Base-by-base conservation (phyloP, 2,113 vertebrate species). In the Callipepla squamata region DNA sequence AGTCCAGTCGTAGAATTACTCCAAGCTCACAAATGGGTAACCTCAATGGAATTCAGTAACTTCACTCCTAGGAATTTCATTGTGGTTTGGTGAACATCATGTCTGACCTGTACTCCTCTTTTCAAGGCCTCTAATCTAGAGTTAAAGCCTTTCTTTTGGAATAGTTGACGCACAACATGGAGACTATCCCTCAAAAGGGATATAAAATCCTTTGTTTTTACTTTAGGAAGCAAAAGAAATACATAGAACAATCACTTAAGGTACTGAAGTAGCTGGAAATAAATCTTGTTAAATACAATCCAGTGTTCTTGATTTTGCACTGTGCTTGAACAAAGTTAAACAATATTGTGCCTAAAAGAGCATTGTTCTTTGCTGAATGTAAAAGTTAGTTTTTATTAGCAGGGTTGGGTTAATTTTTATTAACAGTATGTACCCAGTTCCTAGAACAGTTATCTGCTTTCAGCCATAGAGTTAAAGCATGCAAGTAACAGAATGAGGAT, bases 301-400 rank as follows among this genome's bases (percentile, higher is more conserved):
- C 59, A 83, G 80, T 85, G 67, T 93, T 94, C 78, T 76, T 85
- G 74, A 68, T 91, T 91, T 82, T 85, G 50, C 32, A 76, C 68
- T 51, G 66, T 67, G 74, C 65, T 58, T 74, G 57, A 65, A 53
- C 61, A 51, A 76, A 69, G 80, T 77, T 45, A 85, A 85, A 79
- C 45, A 83, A 18, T 80, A 85, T 73, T 74, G 55, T 66, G 36
- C 62, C 55, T 85, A 55, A 82, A 88, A 50, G 18, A 82, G 40
- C 36, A 70, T 90, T 92, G 68, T 74, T 88, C 85, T 59, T 30
- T 88, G 53, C 68, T 80, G 85, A 68, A 70, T 74, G 55, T 70
- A 74, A 85, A 92, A 91, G 45, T 50, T 77, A 40, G 12, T 40
- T 40, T 40, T 40, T 40, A 11, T 40, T 40, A 40, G 12, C 40